Base-by-base conservation (phyloP, 2,888 invertebrate genomes). In the Lordiphosa fenestrarum region DNA sequence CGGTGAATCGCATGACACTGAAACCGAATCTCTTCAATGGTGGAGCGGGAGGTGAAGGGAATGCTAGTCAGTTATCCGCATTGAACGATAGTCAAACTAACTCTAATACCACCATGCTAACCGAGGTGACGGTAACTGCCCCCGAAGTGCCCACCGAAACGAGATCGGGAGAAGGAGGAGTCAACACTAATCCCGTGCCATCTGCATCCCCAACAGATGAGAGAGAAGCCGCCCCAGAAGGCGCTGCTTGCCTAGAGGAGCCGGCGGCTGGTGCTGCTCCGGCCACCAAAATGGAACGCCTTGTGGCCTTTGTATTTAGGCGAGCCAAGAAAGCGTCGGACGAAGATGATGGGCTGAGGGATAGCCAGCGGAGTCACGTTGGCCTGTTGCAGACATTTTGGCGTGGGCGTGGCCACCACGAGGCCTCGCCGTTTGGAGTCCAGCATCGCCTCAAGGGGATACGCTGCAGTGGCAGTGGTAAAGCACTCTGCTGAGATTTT, bases 1-100 rank as follows among this genome's bases (percentile, higher is more conserved):
- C 92, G 73, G 92, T 92, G 30, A 88, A 88, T 80, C 87, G 89
- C 53, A 85, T 87, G 85, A 85, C 87, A 58, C 65, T 86, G 38
- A 84, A 82, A 59, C 69, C 53, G 19, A 63, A 47, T 25, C 33
- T 9, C 6, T 30, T 30, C 9, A 30, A 30, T 10, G 6, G 15
- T 13, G 46, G 30, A 35, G 10, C 30, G 33, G 36, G 30, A 13
- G 46, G 23, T 15, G 40, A 51, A 6, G 12, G 42, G 25, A 71
- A 62, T 53, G 69, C 61, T 19, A 72, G 66, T 53, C 73, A 66
- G 66, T 66, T 78, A 50, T 70, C 80, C 39, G 64, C 65, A 35
- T 44, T 70, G 53, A 82, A 63, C 58, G 70, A 84, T 55, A 82
- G 68, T 41, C 62, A 77, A 56, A 66, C 63, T 61, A 67, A 71